phyloP scores from a whole-genome alignment of 2,113 vertebrate species.

The Pleuronectes platessa region DNA sequence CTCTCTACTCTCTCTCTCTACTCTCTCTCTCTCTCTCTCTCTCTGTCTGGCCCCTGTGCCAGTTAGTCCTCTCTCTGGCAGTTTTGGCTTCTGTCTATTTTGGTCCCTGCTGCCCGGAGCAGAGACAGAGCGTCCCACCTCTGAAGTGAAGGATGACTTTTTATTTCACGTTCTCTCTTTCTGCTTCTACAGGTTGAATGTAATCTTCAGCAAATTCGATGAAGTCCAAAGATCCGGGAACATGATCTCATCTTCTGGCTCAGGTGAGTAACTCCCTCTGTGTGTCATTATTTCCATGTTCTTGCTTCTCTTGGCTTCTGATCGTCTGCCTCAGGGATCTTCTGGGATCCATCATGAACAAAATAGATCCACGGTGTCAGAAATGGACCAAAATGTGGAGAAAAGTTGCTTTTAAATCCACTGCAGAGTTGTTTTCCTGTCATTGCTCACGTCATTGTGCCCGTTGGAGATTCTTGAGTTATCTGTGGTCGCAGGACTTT shows the following conservation, averaged over 20 bases:
- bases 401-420: neutral
- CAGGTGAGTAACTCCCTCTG: constrained; percentile 83
- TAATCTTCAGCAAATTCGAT: constrained; percentile 98
- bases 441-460: neutral
- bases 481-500: too few species aligned
- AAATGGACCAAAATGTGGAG: neutral
- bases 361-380: neutral
- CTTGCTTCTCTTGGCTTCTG: neutral
- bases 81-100: constrained; percentile 39
- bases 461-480: neutral
- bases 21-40: neutral
- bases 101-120: constrained; percentile 22
- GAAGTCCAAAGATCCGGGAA: constrained; percentile 98
- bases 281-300: neutral
- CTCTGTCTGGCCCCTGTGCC: constrained; percentile 13
- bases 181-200: constrained; percentile 89
- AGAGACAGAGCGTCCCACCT: constrained; percentile 31
- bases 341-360: neutral
- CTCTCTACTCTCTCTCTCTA: neutral
- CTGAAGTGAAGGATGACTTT: neutral
- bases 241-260: constrained; percentile 91
- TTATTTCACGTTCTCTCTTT: neutral
- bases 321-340: neutral
- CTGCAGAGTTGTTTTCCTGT: neutral
- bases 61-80: constrained; percentile 28